These are phyloP conservation scores for Carcharodon carcharias DNA, from an alignment of 2,797 vertebrate genomes.

Conservation along the genomic window DNA sequence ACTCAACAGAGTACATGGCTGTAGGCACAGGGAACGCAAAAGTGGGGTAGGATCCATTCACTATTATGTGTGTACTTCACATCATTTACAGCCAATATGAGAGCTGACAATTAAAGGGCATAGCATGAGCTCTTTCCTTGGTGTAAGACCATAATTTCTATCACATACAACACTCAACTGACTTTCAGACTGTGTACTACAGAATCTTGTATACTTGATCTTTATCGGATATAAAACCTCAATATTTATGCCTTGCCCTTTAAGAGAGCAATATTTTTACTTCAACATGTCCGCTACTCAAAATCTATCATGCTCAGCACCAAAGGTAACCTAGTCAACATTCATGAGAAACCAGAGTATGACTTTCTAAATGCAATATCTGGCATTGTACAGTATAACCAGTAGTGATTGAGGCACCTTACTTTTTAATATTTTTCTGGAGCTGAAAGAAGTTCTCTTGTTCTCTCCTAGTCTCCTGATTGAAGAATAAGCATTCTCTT, in stretches of 20 bases:
- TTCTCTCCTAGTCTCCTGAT: neutral
- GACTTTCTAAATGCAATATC: neutral
- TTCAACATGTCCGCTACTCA: neutral
- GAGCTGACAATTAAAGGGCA: neutral
- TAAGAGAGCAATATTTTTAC: neutral
- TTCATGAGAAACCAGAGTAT: neutral
- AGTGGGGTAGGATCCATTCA: neutral
- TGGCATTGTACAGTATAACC: neutral
- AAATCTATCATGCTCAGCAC: neutral
- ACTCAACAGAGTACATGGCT: neutral
- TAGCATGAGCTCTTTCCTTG: neutral
- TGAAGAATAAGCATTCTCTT: neutral
- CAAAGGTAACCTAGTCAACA: neutral
- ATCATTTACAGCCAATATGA: neutral
- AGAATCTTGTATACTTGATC: neutral
- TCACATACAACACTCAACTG: neutral
- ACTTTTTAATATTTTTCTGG: neutral
- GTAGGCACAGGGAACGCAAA: neutral
- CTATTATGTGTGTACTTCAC: neutral
- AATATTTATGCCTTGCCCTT: neutral
- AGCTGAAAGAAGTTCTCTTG: neutral
- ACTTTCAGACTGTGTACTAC: neutral
- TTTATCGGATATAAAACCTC: neutral
- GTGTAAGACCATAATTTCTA: neutral
- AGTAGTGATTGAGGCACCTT: neutral